These are phyloP conservation scores for Tamias sibiricus DNA, from an alignment of 2,113 vertebrate species.

Conservation along the genomic window DNA sequence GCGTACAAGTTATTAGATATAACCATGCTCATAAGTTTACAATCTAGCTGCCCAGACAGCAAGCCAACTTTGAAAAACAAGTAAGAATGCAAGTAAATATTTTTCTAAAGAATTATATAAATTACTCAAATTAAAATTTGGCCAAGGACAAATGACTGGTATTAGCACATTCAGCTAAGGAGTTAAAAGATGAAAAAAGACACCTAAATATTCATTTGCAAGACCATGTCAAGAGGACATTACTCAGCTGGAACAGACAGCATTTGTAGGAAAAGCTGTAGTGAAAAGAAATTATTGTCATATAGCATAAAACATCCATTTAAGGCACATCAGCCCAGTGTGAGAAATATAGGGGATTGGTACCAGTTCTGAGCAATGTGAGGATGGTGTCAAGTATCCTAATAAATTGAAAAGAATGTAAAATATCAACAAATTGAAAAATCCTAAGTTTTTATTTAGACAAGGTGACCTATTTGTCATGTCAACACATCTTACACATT, in stretches of 20 bases:
- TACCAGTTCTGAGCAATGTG: neutral
- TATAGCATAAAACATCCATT: accelerated
- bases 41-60: neutral
- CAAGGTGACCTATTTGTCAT: neutral
- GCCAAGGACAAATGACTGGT: neutral
- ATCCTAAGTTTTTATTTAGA: neutral
- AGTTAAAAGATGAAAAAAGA: neutral
- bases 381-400: neutral
- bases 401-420: neutral
- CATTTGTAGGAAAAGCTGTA: neutral
- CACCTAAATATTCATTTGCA: neutral
- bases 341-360: neutral
- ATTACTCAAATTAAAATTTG: neutral
- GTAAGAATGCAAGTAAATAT: neutral
- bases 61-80: neutral
- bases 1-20: neutral
- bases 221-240: neutral
- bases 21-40: neutral
- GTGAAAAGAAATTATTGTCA: neutral
- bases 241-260: neutral
- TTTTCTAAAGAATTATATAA: neutral
- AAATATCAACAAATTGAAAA: neutral
- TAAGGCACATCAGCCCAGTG: neutral
- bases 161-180: neutral
- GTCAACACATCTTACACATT: neutral